Evolutionary conservation across 2,888 invertebrate species (phyloP).

Genomic region (Rhyacophila evoluta): DNA sequence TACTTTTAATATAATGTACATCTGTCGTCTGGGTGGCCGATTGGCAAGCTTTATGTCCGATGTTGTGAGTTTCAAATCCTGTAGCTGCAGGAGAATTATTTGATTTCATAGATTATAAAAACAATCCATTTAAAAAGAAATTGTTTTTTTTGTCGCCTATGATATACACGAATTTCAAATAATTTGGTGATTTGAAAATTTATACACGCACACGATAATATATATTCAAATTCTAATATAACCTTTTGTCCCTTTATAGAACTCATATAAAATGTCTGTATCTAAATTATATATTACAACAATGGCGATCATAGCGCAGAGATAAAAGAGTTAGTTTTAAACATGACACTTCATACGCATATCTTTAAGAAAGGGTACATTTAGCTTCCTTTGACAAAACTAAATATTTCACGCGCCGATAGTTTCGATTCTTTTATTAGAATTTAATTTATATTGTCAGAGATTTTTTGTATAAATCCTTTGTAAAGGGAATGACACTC

Average conservation of each 20-base stretch:
- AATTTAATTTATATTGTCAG: conserved; percentile 50
- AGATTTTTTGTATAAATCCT: conserved; percentile 40
- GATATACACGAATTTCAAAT: too few species aligned
- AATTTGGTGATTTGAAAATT: too few species aligned
- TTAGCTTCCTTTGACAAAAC: conserved; percentile 46
- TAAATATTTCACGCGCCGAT: conserved; percentile 54
- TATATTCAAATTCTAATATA: conserved; percentile 4
- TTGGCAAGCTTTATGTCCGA: too few species aligned
- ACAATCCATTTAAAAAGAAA: too few species aligned
- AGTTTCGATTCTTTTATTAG: conserved; percentile 49
- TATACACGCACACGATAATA: too few species aligned
- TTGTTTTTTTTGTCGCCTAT: too few species aligned
- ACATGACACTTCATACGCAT: conserved; percentile 49
- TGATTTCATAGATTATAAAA: too few species aligned
- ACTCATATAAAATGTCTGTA: conserved; percentile 25
- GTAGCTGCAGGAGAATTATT: too few species aligned
- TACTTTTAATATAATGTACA: too few species aligned
- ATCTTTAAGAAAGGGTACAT: conserved; percentile 38
- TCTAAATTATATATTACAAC: conserved; percentile 39
- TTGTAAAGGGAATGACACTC: conserved; percentile 25
- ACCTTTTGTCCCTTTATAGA: conserved; percentile 7
- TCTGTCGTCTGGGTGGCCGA: too few species aligned
- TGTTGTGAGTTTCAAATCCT: too few species aligned
- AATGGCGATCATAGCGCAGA: conserved; percentile 47
- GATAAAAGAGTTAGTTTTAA: conserved; percentile 49